Percentiles rank a stretch among this genome's conserved stretches.
Evolutionary conservation across 2,797 vertebrate species (phyloP).

Genomic region (Typhlichthys subterraneus): DNA sequence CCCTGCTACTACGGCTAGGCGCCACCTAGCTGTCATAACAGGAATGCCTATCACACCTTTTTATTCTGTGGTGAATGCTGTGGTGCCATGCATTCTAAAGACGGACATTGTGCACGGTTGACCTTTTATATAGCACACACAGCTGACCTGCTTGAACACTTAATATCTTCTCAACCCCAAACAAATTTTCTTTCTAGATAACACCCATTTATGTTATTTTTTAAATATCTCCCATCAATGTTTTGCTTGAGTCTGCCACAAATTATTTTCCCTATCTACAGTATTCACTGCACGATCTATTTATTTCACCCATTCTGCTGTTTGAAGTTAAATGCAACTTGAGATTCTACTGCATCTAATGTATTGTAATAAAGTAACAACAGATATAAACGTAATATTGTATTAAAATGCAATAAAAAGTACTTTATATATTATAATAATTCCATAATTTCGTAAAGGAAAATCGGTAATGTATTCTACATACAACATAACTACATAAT

Average conservation of each 20-base stretch:
- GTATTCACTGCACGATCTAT: neutral
- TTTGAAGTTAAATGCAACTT: neutral
- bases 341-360: neutral
- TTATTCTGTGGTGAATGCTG: too few relatives aligned
- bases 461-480: neutral
- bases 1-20: constrained; percentile 80
- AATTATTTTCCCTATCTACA: neutral
- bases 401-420: neutral
- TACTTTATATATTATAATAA: neutral
- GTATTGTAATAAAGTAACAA: neutral
- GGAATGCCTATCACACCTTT: neutral
- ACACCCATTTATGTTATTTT: neutral
- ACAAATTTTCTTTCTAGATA: constrained; percentile 26
- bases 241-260: neutral
- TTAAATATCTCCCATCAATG: neutral
- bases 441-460: neutral
- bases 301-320: neutral
- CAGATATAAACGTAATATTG: neutral
- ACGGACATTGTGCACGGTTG: too few relatives aligned
- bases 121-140: too few relatives aligned
- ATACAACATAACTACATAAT: constrained; percentile 10
- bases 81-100: too few relatives aligned
- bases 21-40: constrained; percentile 18
- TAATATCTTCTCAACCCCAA: constrained; percentile 29
- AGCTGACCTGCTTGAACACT: too few relatives aligned